Evolutionary conservation across 2,888 invertebrate genomes (phyloP).

Genomic region (Strigamia transsilvanica): DNA sequence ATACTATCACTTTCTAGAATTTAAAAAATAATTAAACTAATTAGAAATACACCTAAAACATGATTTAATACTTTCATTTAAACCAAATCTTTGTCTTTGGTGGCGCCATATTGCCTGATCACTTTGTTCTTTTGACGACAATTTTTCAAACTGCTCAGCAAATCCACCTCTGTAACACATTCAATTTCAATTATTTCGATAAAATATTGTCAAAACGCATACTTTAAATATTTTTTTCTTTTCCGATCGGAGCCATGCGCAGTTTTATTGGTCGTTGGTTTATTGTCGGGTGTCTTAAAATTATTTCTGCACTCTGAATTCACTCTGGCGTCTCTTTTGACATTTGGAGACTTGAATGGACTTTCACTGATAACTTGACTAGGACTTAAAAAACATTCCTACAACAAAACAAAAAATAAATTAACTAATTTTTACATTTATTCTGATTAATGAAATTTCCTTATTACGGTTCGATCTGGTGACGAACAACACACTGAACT

Average conservation of each 20-base stretch:
- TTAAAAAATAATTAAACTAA: background rate
- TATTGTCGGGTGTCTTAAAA: background rate
- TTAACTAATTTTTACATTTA: background rate
- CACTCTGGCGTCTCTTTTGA: background rate
- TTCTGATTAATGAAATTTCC: background rate
- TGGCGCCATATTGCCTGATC: constrained; percentile 12
- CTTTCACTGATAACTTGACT: background rate
- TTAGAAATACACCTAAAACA: background rate
- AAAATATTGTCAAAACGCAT: background rate
- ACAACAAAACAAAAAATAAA: background rate
- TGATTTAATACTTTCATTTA: background rate
- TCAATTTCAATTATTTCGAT: background rate
- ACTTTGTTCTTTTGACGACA: background rate
- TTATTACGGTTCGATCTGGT: background rate
- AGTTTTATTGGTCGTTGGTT: background rate
- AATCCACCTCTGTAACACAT: background rate
- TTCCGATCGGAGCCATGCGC: background rate
- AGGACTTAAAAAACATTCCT: background rate
- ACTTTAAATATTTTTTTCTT: background rate
- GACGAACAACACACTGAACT: background rate
- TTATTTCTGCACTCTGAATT: background rate
- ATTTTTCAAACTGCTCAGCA: background rate
- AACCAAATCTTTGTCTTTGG: background rate
- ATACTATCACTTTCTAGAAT: background rate
- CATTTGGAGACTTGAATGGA: background rate